Conservation (phyloP, 2,797 vertebrate genomes). For the Apogon talboti region DNA sequence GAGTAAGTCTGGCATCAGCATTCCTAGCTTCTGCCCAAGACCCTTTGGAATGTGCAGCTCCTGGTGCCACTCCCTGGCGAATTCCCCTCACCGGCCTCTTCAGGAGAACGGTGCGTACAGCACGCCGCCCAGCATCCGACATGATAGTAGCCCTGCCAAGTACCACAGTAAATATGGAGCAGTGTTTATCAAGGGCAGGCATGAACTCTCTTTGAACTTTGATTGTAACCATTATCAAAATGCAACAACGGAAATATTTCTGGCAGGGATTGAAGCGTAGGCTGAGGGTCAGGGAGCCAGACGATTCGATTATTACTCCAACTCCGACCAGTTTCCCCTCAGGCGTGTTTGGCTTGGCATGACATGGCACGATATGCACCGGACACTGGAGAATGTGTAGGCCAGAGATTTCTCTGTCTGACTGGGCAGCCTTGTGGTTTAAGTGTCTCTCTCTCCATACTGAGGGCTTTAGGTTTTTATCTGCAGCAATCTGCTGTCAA, state of each 20-base stretch:
- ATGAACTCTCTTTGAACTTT: conserved; percentile 75
- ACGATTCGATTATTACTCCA: conserved; percentile 69
- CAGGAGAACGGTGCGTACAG: conserved; percentile 37
- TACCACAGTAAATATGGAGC: conserved; percentile 55
- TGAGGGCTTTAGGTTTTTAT: conserved; percentile 6
- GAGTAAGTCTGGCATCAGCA: conserved; percentile 51
- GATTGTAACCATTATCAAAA: conserved; percentile 71
- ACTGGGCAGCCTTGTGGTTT: conserved; percentile 3
- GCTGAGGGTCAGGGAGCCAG: conserved; percentile 52
- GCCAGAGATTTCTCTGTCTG: conserved; percentile 11
- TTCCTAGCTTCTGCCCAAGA: conserved; percentile 63
- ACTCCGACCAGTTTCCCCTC: conserved; percentile 60
- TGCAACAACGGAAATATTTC: conserved; percentile 70
- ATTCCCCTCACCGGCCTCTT: conserved; percentile 54
- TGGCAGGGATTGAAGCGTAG: conserved; percentile 39
- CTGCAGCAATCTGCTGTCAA: not conserved
- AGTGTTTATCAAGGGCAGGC: conserved; percentile 69
- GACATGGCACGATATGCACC: conserved; percentile 29
- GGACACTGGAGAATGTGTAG: conserved; percentile 14
- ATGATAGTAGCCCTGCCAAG: conserved; percentile 51
- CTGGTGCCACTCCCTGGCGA: conserved; percentile 48
- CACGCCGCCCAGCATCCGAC: conserved; percentile 35
- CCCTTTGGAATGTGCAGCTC: conserved; percentile 63
- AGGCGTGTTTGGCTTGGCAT: conserved; percentile 62
- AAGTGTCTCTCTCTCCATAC: not conserved